Percentiles rank a stretch among this genome's conserved stretches.
Evolutionary conservation across 2,888 invertebrate genomes (phyloP).

Genomic region (Drosophila mimetica): DNA sequence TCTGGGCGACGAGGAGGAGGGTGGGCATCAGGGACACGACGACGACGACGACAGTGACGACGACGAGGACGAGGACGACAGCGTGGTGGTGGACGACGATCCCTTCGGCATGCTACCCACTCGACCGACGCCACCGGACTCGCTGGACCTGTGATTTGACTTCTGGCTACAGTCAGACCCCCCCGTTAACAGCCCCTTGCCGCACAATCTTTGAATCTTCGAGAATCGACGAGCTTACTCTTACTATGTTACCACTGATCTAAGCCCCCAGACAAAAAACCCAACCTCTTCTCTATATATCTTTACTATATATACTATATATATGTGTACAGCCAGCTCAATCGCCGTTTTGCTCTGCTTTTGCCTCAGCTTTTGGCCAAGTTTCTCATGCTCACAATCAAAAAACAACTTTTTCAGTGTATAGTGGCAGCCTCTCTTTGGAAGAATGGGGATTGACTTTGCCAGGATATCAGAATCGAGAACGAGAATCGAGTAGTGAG

Average conservation of each 20-base stretch:
- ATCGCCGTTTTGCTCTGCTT: conserved; percentile 29
- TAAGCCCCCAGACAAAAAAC: background rate
- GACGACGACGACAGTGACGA: conserved; percentile 62
- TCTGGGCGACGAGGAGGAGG: conserved; percentile 84
- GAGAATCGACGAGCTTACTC: conserved; percentile 57
- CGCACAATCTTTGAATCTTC: conserved; percentile 53
- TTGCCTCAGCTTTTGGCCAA: conserved; percentile 26
- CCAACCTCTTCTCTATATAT: conserved; percentile 14
- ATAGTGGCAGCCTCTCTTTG: conserved; percentile 18
- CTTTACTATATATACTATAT: conserved; percentile 8
- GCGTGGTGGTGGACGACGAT: conserved; percentile 84
- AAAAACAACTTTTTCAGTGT: conserved; percentile 6
- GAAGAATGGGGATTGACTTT: conserved; percentile 34
- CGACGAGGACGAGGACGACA: conserved; percentile 60
- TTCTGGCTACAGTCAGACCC: conserved; percentile 74
- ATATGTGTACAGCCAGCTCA: background rate
- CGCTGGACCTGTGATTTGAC: conserved; percentile 85
- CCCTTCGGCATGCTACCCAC: conserved; percentile 86
- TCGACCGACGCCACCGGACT: conserved; percentile 86
- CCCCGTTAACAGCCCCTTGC: conserved; percentile 23
- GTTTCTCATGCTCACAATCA: conserved; percentile 5
- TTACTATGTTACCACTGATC: conserved; percentile 36
- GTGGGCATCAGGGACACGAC: conserved; percentile 36
- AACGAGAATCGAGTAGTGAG: background rate
- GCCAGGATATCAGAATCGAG: conserved; percentile 29